Base-by-base conservation (phyloP, 2,888 invertebrate species). In the Trissonchulus latispiculum region DNA sequence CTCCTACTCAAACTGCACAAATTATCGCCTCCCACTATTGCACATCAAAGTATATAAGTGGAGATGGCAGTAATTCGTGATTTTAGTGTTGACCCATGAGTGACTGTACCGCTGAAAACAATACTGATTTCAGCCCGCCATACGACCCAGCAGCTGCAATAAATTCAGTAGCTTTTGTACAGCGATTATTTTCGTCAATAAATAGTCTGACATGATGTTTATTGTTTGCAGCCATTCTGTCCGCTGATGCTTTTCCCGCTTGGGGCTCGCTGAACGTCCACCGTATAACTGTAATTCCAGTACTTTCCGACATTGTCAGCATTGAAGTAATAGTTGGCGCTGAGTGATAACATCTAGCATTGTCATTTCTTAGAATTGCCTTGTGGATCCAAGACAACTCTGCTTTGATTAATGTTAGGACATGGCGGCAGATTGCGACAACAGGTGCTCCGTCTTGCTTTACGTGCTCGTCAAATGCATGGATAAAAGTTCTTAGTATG, bases 71-170 rank as follows among this genome's bases (percentile, higher is more conserved):
- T n/a, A n/a, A n/a, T n/a, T n/a, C n/a, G n/a, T n/a, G n/a, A n/a
- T n/a, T n/a, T n/a, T n/a, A n/a, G n/a, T n/a, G n/a, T n/a, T n/a
- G n/a, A n/a, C n/a, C n/a, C n/a, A n/a, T n/a, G n/a, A n/a, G 80
- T 75, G n/a, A 82, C 83, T 35, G 78, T 78, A 36, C 74, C 73
- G 71, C 78, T 81, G 73, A 83, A 76, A 18, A 80, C 78, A 73
- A 77, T 77, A 76, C 74, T 75, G 36, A 81, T 48, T 68, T 80
- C 79, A 71, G 80, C 79, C 8, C 77, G 74, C 48, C 48, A 48
- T 48, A 48, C 48, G 48, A 48, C 8, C 8, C 8, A 8, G 48
- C 48, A 48, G 48, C 48, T 15, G 48, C 23, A 8, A 48, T 23
- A 48, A 48, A 48, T 23, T 48, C 48, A 15, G 8, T 8, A 48